Conservation (phyloP, 2,113 vertebrate genomes). For the Crocuta crocuta region DNA sequence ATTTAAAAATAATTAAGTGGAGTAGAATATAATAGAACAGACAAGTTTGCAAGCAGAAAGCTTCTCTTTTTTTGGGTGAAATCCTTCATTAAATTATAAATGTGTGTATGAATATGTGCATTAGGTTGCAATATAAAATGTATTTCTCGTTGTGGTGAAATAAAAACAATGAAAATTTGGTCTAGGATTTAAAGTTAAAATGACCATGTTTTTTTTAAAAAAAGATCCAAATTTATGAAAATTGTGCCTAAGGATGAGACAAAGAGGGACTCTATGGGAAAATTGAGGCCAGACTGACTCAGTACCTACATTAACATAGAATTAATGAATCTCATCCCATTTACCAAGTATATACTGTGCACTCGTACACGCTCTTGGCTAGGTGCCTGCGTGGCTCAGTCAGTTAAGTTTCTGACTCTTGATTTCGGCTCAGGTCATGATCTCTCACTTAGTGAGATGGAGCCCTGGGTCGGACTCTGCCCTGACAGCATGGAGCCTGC, state of each 20-base stretch:
- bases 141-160: neutral
- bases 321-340: neutral
- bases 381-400: no score
- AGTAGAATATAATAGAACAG: neutral
- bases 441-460: no score
- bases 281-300: neutral
- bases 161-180: neutral
- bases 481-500: no score
- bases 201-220: neutral
- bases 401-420: no score
- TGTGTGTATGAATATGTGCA: neutral
- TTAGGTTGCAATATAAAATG: constrained; percentile 21
- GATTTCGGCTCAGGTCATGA: no score
- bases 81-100: constrained; percentile 5
- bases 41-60: neutral
- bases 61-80: neutral
- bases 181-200: constrained; percentile 42
- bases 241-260: neutral
- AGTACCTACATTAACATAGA: neutral
- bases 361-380: neutral
- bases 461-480: no score
- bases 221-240: neutral
- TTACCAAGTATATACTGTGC: neutral
- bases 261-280: neutral
- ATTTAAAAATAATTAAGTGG: neutral